Evolutionary conservation across 1,140 invertebrate genomes (phyloP), one percentile per base, ranked within the genome.

Genomic region (Hylaeus volcanicus): DNA sequence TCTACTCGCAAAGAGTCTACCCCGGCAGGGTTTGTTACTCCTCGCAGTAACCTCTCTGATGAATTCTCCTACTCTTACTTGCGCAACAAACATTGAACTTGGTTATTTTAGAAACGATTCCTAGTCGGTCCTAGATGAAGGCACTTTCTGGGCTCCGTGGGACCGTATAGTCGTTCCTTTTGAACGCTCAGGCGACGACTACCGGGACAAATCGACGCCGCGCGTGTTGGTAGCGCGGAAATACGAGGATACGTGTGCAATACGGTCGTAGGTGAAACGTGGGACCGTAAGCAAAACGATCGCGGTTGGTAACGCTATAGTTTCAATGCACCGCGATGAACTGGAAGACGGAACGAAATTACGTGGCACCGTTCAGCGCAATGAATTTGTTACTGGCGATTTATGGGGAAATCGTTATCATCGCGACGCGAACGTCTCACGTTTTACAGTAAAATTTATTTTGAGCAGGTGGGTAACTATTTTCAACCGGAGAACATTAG

Each of bases 271-370:
- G 77, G 71, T 79, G 71, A 79, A 79, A 79, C 77, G 77, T 66
- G 71, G 77, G 71, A 79, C 71, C 70, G 77, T 73, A 79, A 79
- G 77, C 69, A 79, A 74, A 78, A 78, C 45, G 76, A 78, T 78
- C 76, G 68, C 68, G 48, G 68, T 69, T 45, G 68, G 76, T 72
- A 72, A 78, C 76, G 68, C 68, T 71, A 71, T 48, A 66, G 48
- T 71, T 78, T 78, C 76, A 64, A 78, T 78, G 76, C 68, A 26
- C 58, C 15, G 72, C 76, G 76, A 78, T 78, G 63, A 78, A 78
- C 66, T 64, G 68, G 58, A 78, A 78, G 76, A 78, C 39, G 58
- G 68, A 26, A 66, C 26, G 56, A 63, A 56, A 78, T 78, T 63
- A 63, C 66, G 68, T 43, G 76, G 48, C 76, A 39, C 56, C 37